Evolutionary conservation across 2,113 vertebrate genomes (phyloP), one percentile per base, ranked within the genome.

Genomic region (Salminus brasiliensis): DNA sequence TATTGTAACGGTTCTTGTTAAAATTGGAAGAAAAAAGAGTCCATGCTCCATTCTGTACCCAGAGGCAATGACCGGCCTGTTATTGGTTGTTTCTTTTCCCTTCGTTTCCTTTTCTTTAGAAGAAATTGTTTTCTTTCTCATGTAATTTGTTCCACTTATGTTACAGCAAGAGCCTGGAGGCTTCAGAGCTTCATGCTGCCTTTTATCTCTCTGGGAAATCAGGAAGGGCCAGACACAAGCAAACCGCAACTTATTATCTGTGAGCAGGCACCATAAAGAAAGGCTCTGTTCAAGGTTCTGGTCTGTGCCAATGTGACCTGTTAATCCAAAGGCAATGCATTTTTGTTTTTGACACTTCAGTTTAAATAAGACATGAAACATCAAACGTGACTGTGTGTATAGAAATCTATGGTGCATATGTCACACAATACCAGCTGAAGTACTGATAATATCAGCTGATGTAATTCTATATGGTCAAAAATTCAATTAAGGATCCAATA

Each of bases 141-240:
- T 18, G 5, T 76, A 81, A 79, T 82, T 76, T 72, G 79, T 82
- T 73, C 41, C 66, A 80, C 68, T 85, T 76, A 59, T 36, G 59
- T 32, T 79, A 16, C 69, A 65, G 34, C 71, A 21, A 78, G 49
- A 66, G 71, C n/a, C 18, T 0, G 41, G 30, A 29, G 78, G 27
- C 63, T 57, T 65, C 52, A 16, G 49, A 30, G n/a, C 23, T 34
- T 39, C 73, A 73, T 59, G 27, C 53, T 32, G 34, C 29, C 9
- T 68, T 62, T 72, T 72, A 66, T 47, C 27, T 72, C 21, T 47
- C 36, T 36, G 53, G 32, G 27, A 65, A 83, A 67, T 68, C 75
- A 60, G n/a, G 39, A 70, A 60, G 16, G 32, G 5, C 63, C 32
- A 16, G n/a, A 76, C 16, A 25, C 34, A 2, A 53, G 74, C 43